Evolutionary conservation across 2,113 vertebrate genomes (phyloP), one percentile per base, ranked within the genome.

Genomic region (Apteryx owenii): DNA sequence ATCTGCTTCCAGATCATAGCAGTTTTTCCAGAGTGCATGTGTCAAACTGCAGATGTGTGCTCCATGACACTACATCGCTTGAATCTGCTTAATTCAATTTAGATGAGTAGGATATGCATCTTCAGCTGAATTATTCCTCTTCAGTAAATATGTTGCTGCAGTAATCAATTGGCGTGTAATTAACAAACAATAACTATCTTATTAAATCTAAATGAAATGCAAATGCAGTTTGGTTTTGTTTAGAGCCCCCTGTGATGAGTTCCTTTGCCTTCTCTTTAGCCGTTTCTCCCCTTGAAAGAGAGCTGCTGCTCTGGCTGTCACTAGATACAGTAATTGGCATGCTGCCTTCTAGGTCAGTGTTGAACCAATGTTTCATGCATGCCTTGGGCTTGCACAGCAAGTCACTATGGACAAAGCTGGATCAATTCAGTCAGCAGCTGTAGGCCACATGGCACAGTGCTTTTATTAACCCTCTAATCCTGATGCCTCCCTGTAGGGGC

Each of bases 111-210:
- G 86, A 89, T 73, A 65, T 26, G 69, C 65, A 77, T 76, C 78
- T 96, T 91, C 71, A 71, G 58, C 85, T 90, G 95, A 79, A 89
- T 90, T 94, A 89, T 54, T 93, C 93, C 89, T 97, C 96, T 96
- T 82, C 89, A 85, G 82, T 79, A 92, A 97, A 66, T 81, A 75
- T 51, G 96, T 94, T 96, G 91, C 95, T 96, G 60, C 79, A 51
- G 82, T 89, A 87, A 97, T 97, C 96, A 96, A 75, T 72, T 89
- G 95, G 76, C 68, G 36, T 2, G 0, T 94, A 91, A 88, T 94
- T 96, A 96, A 80, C 88, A 97, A 92, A 85, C 15, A 84, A 95
- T 95, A 93, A 87, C 92, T 72, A 81, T 83, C 91, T 76, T 96
- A 82, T 93, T 95, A 90, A 88, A 88, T 89, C 10, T 56, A 88